phyloP scores from a whole-genome alignment of 2,888 invertebrate genomes.

The Brachypterus glaber region DNA sequence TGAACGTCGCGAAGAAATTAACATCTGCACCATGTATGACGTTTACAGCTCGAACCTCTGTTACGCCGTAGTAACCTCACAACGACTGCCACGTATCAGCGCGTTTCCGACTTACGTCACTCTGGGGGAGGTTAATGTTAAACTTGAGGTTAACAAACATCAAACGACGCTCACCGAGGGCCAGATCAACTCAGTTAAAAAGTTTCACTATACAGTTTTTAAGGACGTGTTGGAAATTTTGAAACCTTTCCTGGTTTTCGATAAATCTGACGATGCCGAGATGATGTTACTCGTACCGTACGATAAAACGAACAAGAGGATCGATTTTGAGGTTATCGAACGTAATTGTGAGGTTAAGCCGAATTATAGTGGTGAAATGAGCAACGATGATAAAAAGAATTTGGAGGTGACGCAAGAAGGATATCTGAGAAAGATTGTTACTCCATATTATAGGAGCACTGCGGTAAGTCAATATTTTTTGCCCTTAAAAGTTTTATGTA shows the following conservation, averaged over 20 bases:
- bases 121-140: constrained; percentile 49
- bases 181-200: constrained; percentile 46
- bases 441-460: constrained; percentile 70
- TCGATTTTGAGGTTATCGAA: constrained; percentile 54
- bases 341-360: constrained; percentile 40
- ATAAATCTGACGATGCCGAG: constrained; percentile 43
- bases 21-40: constrained; percentile 47
- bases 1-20: constrained; percentile 36
- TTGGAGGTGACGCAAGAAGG: constrained; percentile 48
- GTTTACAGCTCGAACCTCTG: constrained; percentile 44
- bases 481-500: too few relatives aligned
- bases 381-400: constrained; percentile 42
- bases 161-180: constrained; percentile 39
- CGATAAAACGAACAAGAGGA: constrained; percentile 32
- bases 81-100: constrained; percentile 51
- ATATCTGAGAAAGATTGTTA: constrained; percentile 66
- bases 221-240: constrained; percentile 56
- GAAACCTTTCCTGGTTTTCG: constrained; percentile 51
- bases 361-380: constrained; percentile 37
- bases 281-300: constrained; percentile 43
- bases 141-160: constrained; percentile 45
- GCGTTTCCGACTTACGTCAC: constrained; percentile 66
- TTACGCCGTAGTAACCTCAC: constrained; percentile 56
- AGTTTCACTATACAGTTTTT: constrained; percentile 70
- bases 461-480: constrained; percentile 34